Conservation (phyloP, 1,140 invertebrate species). For the Aphis gossypii region DNA sequence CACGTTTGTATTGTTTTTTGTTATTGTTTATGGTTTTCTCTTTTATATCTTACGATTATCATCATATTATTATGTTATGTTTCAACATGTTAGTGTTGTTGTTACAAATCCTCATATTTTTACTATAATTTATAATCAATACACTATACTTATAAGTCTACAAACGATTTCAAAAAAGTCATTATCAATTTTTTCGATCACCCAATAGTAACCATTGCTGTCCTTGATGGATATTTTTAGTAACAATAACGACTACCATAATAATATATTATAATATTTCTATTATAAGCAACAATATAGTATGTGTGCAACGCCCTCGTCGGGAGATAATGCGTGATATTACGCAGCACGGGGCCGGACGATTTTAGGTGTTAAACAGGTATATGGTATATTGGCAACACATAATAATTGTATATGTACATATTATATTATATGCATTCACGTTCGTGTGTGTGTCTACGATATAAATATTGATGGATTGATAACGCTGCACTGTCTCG, state of each 20-base stretch:
- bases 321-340: not conserved
- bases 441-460: not conserved
- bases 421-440: not conserved
- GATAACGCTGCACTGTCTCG: not conserved
- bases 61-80: too few relatives aligned
- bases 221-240: not conserved
- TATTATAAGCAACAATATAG: not conserved
- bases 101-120: too few relatives aligned
- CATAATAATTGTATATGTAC: not conserved
- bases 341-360: not conserved
- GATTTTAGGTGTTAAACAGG: not conserved
- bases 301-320: not conserved
- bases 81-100: too few relatives aligned
- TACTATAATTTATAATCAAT: too few relatives aligned
- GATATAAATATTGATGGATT: not conserved
- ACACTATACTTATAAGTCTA: not conserved
- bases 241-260: not conserved
- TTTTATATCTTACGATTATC: not conserved
- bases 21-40: not conserved
- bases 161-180: not conserved
- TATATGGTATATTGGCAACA: not conserved
- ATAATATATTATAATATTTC: not conserved
- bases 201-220: not conserved
- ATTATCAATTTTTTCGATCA: not conserved
- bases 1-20: not conserved